Evolutionary conservation across 2,888 invertebrate genomes (phyloP), one percentile per base, ranked within the genome.

Genomic region (Monochamus alternatus): DNA sequence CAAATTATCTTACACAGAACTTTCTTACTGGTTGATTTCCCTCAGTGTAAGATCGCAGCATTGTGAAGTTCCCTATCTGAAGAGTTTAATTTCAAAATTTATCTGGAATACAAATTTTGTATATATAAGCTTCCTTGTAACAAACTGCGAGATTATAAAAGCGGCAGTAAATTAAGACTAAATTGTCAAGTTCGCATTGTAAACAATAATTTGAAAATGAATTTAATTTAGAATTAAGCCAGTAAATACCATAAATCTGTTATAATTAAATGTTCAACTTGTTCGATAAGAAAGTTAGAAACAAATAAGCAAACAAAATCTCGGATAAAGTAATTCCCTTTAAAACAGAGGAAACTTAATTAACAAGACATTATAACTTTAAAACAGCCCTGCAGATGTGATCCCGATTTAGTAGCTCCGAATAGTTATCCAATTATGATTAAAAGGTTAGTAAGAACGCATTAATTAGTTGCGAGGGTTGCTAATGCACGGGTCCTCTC

Each of bases 371-470:
- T 88, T 86, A 87, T 86, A 87, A 87, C 83, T 87, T 86, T 84
- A 83, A 82, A 85, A 84, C 85, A 78, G 78, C 65, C 64, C 65
- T 82, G 81, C 87, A 85, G 87, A 86, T 87, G 86, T 84, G 85
- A 86, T 86, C 84, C 81, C 84, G 84, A 85, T 86, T 87, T 83
- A 85, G 83, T 81, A 82, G 81, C 82, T 83, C 81, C 82, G 83
- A 86, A 87, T 87, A 87, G 87, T 88, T 88, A 89, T 89, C 89
- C 89, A 89, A 89, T 89, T 89, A 89, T 89, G 88, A 89, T 89
- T 89, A 89, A 89, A 89, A 89, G 88, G 89, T 88, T 88, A 87
- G 87, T 88, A 89, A 89, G 88, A 87, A 88, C 86, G 87, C 88
- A 89, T 89, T 89, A 89, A 89, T 89, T 89, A 88, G 86, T 85